Evolutionary conservation across 2,888 invertebrate genomes (phyloP).

Genomic region (Perithous albicinctus): DNA sequence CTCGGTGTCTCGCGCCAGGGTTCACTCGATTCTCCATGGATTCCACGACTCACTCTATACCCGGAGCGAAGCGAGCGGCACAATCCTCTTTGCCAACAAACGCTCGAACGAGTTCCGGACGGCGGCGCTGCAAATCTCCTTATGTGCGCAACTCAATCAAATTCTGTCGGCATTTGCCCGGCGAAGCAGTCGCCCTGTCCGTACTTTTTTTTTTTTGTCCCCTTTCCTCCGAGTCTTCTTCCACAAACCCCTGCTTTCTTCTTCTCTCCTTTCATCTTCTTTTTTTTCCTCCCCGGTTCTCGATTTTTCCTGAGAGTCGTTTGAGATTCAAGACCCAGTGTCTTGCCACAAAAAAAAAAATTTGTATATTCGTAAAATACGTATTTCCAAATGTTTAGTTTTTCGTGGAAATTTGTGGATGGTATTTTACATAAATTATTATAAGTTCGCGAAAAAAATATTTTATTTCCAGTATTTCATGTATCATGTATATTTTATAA

Average conservation of each 20-base stretch:
- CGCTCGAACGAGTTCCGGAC: constrained; percentile 76
- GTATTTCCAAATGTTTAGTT: not conserved
- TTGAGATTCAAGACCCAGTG: constrained; percentile 27
- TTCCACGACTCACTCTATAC: constrained; percentile 71
- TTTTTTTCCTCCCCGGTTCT: not conserved
- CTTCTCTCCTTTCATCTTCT: constrained; percentile 27
- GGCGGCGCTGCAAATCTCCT: constrained; percentile 78
- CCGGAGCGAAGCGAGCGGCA: constrained; percentile 63
- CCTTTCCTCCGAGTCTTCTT: not conserved
- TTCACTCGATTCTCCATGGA: constrained; percentile 53
- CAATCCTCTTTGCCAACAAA: constrained; percentile 82
- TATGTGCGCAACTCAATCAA: constrained; percentile 81
- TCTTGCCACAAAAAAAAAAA: too few relatives aligned
- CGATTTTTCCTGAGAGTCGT: constrained; percentile 17
- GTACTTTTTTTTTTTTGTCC: constrained; percentile 32
- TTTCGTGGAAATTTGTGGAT: too few relatives aligned
- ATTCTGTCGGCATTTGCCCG: constrained; percentile 75
- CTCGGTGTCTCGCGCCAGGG: constrained; percentile 38
- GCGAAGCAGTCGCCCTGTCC: constrained; percentile 40
- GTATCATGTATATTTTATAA: too few relatives aligned
- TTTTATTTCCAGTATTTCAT: too few relatives aligned
- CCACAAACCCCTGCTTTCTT: constrained; percentile 8
- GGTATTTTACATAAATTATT: too few relatives aligned
- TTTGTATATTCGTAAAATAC: too few relatives aligned
- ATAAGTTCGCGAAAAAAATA: too few relatives aligned